Evolutionary conservation across 1,140 invertebrate genomes (phyloP).

Genomic region (Macrosteles quadrilineatus): DNA sequence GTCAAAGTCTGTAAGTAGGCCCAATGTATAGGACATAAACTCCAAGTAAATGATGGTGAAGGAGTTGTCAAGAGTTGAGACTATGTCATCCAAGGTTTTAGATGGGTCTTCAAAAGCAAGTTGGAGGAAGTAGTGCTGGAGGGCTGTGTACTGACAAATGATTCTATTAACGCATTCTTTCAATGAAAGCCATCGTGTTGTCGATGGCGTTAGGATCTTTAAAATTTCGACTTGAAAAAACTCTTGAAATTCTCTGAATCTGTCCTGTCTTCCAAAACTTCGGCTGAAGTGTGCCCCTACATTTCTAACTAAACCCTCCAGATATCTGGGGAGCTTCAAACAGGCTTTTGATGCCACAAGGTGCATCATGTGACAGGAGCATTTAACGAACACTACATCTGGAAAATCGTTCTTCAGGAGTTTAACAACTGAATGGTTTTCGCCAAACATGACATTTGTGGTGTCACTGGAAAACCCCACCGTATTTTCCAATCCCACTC

Average conservation of each 20-base stretch:
- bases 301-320: constrained; percentile 44
- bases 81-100: constrained; percentile 45
- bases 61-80: constrained; percentile 45
- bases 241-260: constrained; percentile 48
- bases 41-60: constrained; percentile 45
- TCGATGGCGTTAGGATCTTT: constrained; percentile 46
- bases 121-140: constrained; percentile 46
- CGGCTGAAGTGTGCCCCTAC: constrained; percentile 47
- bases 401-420: too few species aligned
- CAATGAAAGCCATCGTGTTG: constrained; percentile 49
- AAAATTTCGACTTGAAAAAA: constrained; percentile 46
- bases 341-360: constrained; percentile 45
- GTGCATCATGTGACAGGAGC: constrained; percentile 47
- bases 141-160: constrained; percentile 45
- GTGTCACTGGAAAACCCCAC: too few species aligned
- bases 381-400: constrained; percentile 41
- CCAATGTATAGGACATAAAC: constrained; percentile 45
- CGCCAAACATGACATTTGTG: too few species aligned
- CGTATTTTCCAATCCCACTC: too few species aligned
- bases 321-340: constrained; percentile 41
- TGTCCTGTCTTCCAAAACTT: constrained; percentile 43
- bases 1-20: constrained; percentile 45
- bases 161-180: constrained; percentile 47
- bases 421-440: too few species aligned
- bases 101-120: constrained; percentile 45